Evolutionary conservation across 2,797 vertebrate genomes (phyloP).

Genomic region (Phrynocephalus forsythii): DNA sequence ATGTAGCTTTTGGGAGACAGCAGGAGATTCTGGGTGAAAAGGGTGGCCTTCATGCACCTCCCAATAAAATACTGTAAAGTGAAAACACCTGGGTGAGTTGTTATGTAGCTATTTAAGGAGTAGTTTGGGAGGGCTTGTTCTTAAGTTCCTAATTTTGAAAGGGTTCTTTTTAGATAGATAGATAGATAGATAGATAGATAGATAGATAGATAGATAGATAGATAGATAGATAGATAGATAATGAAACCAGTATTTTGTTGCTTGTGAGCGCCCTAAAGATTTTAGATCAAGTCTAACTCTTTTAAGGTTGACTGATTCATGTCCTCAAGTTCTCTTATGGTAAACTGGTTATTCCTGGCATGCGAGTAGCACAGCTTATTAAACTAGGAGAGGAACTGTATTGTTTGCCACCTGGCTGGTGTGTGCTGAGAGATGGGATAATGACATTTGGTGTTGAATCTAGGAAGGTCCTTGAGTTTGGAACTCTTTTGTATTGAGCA

Average conservation of each 20-base stretch:
- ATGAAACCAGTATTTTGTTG: neutral
- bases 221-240: no score
- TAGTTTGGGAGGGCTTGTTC: neutral
- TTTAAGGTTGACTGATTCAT: no score
- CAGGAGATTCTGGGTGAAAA: neutral
- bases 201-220: no score
- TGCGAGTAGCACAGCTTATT: neutral
- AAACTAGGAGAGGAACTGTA: neutral
- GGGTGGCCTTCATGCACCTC: neutral
- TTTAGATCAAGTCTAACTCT: neutral
- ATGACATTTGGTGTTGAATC: neutral
- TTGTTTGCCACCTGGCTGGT: neutral
- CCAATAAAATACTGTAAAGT: neutral
- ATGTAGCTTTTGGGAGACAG: neutral
- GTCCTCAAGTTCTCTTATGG: no score
- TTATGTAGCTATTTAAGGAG: no score
- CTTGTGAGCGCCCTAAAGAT: no score
- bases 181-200: no score
- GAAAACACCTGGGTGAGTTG: no score
- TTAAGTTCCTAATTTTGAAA: no score
- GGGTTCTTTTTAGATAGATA: no score
- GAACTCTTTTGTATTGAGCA: neutral
- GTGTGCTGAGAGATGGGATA: no score
- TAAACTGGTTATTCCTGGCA: neutral
- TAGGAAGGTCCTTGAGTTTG: no score